A percentile compares a stretch with the other conserved stretches of the same genome.
These are phyloP conservation scores for Leptinotarsa lineolata DNA, from an alignment of 1,140 invertebrate species.

Conservation along the genomic window DNA sequence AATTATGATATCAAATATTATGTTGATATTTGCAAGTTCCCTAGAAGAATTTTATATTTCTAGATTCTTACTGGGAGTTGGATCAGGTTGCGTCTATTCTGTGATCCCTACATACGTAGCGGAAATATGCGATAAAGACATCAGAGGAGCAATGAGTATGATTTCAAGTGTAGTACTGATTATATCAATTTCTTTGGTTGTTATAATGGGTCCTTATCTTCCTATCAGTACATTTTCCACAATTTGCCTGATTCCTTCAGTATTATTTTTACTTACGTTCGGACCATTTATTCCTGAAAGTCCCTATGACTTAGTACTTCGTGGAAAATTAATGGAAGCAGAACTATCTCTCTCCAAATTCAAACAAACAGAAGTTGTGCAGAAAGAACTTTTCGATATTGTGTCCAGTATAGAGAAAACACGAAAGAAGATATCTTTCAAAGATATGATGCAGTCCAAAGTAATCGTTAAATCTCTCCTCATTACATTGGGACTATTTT, in stretches of 20 bases:
- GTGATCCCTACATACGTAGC: constrained; percentile 60
- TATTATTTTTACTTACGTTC: constrained; percentile 61
- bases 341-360: constrained; percentile 35
- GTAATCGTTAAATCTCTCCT: not conserved
- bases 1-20: not conserved
- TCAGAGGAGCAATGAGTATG: constrained; percentile 41
- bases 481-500: constrained; percentile 69
- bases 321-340: constrained; percentile 64
- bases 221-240: constrained; percentile 61
- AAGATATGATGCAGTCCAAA: not conserved
- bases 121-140: constrained; percentile 56
- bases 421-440: not conserved
- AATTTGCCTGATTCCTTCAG: constrained; percentile 56
- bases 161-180: constrained; percentile 40
- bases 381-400: not conserved
- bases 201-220: constrained; percentile 64
- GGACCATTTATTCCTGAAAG: constrained; percentile 68
- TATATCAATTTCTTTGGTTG: constrained; percentile 52
- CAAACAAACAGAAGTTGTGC: not conserved
- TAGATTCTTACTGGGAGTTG: not conserved
- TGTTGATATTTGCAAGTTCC: constrained; percentile 7
- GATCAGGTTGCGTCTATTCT: constrained; percentile 56
- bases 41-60: not conserved
- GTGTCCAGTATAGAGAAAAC: not conserved
- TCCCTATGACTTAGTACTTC: constrained; percentile 71